Conservation (phyloP, 92 coral and sea anemone species). For the Phenganax stokvisi region DNA sequence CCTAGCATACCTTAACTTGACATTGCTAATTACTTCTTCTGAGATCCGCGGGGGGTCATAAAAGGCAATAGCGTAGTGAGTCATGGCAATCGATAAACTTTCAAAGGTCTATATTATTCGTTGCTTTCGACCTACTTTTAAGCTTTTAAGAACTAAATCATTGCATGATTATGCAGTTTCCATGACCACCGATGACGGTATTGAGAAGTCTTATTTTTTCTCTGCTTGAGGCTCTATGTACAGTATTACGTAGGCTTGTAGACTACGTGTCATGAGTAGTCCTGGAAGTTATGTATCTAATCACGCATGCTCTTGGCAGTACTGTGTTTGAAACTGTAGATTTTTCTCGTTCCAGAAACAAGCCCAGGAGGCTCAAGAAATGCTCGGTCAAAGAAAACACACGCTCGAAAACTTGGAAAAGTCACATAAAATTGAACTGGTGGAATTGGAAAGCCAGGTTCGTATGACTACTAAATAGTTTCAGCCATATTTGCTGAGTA, state of each 20-base stretch:
- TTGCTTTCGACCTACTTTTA: no score
- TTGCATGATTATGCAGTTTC: no score
- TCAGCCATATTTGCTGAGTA: neutral
- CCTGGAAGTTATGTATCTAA: neutral
- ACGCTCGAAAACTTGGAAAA: conserved; percentile 77
- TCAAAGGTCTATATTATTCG: no score
- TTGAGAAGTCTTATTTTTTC: no score
- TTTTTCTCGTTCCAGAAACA: conserved; percentile 65
- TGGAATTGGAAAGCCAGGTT: conserved; percentile 72
- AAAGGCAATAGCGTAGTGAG: no score
- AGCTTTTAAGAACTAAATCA: neutral
- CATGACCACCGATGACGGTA: no score
- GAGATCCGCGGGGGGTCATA: no score
- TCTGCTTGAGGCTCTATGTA: no score
- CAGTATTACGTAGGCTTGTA: no score
- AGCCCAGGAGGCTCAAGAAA: conserved; percentile 66
- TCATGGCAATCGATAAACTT: no score
- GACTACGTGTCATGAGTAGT: no score
- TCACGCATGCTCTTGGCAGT: neutral
- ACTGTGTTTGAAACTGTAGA: neutral
- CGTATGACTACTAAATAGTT: neutral
- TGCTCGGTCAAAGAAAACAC: conserved; percentile 75
- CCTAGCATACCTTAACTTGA: neutral
- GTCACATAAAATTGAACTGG: conserved; percentile 72
- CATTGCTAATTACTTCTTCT: no score